These are phyloP conservation scores for Aproaerema taeniolella DNA, from an alignment of 2,888 invertebrate species.

Conservation along the genomic window DNA sequence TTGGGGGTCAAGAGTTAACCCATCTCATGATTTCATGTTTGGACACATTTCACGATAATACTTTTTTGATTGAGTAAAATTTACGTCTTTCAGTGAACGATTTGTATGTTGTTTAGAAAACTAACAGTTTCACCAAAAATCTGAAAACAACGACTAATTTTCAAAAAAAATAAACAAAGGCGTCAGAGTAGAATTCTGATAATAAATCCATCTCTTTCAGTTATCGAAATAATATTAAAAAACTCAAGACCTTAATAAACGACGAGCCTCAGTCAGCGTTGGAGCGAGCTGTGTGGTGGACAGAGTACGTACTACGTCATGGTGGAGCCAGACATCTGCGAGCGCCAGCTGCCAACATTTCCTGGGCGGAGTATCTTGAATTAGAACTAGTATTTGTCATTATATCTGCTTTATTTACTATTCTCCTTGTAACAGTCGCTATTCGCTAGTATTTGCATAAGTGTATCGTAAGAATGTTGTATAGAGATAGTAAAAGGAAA, in stretches of 20 bases:
- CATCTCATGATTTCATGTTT: too few relatives aligned
- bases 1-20: too few relatives aligned
- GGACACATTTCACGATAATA: too few relatives aligned
- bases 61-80: too few relatives aligned
- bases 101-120: too few relatives aligned
- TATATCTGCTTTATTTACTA: neutral
- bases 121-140: too few relatives aligned
- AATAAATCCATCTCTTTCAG: too few relatives aligned
- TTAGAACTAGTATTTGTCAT: slow-evolving; percentile 20
- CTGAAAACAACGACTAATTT: too few relatives aligned
- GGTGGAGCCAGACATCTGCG: slow-evolving; percentile 31
- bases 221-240: slow-evolving; percentile 26
- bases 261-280: slow-evolving; percentile 28
- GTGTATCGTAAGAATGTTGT: neutral
- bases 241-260: slow-evolving; percentile 21
- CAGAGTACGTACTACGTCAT: slow-evolving; percentile 36
- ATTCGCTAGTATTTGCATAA: neutral
- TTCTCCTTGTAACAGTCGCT: neutral
- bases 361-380: slow-evolving; percentile 26
- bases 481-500: neutral
- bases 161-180: too few relatives aligned
- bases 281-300: slow-evolving; percentile 39
- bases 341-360: slow-evolving; percentile 28
- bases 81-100: too few relatives aligned
- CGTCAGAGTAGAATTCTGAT: too few relatives aligned